These are phyloP conservation scores for Drosophila chauvacae DNA, from an alignment of 1,140 invertebrate species.

Conservation along the genomic window DNA sequence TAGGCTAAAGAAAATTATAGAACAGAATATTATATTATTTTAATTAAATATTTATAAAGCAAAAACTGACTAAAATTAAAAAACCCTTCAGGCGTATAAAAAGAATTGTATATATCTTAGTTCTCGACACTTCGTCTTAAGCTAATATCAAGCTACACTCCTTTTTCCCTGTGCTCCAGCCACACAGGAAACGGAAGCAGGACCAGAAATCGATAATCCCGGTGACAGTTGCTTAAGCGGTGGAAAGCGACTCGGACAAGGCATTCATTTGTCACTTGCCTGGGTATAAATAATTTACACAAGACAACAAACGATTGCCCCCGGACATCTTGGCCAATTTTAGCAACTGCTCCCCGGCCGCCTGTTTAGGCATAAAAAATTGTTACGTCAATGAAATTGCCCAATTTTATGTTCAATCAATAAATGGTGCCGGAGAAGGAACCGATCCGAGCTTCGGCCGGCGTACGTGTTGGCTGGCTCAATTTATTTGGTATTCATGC, in stretches of 20 bases:
- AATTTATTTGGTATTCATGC: conserved; percentile 83
- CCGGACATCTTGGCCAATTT: conserved; percentile 28
- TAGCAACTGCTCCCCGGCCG: conserved; percentile 59
- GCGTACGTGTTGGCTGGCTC: conserved; percentile 73
- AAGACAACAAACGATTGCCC: conserved; percentile 44
- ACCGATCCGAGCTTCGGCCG: not conserved
- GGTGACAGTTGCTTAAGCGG: conserved; percentile 67
- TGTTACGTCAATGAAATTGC: conserved; percentile 78
- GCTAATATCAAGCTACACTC: not conserved
- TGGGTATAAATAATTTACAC: conserved; percentile 72
- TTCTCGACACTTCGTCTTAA: too few relatives aligned
- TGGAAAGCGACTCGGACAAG: conserved; percentile 33
- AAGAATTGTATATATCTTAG: too few relatives aligned
- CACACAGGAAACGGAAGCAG: conserved; percentile 4
- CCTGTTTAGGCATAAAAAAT: conserved; percentile 62
- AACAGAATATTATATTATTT: too few relatives aligned
- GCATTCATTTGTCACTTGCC: conserved; percentile 74
- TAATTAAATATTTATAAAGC: not conserved
- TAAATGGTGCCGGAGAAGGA: conserved; percentile 54
- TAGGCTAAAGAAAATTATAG: too few relatives aligned
- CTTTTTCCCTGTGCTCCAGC: not conserved
- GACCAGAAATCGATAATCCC: conserved; percentile 16
- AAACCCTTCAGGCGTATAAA: too few relatives aligned
- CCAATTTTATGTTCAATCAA: conserved; percentile 82
- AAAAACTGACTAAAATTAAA: too few relatives aligned